Conservation (phyloP, 37 sponge, comb jelly and placozoan species). For the Ephydatia muelleri region DNA sequence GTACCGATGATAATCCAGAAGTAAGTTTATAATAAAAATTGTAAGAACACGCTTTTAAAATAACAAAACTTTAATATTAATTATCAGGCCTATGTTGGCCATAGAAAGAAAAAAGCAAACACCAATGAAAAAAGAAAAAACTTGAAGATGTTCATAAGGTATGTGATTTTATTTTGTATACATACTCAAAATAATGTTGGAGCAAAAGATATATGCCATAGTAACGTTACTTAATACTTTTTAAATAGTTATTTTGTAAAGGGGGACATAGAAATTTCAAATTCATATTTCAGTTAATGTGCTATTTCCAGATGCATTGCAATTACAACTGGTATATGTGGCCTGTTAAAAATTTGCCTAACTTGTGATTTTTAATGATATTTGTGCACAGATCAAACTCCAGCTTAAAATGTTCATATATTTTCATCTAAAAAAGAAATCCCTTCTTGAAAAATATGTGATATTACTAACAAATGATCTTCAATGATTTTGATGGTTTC, state of each 20-base stretch:
- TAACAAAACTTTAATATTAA: not conserved
- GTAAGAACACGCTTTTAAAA: not conserved
- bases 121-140: not conserved
- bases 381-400: not conserved
- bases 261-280: not conserved
- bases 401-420: too few species aligned
- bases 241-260: constrained; percentile 1
- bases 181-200: not conserved
- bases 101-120: not conserved
- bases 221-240: not conserved
- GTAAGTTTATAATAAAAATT: not conserved
- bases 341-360: not conserved
- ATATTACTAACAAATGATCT: not conserved
- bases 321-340: constrained; percentile 1
- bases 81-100: not conserved
- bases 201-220: not conserved
- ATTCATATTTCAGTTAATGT: not conserved
- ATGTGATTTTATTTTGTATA: not conserved
- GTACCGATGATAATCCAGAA: not conserved
- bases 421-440: too few species aligned
- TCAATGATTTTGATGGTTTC: not conserved
- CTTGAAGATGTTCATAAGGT: not conserved
- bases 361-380: not conserved
- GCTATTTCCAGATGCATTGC: not conserved
- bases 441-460: not conserved